phyloP scores from a whole-genome alignment of 2,797 vertebrate species.

The Mastacembelus armatus region DNA sequence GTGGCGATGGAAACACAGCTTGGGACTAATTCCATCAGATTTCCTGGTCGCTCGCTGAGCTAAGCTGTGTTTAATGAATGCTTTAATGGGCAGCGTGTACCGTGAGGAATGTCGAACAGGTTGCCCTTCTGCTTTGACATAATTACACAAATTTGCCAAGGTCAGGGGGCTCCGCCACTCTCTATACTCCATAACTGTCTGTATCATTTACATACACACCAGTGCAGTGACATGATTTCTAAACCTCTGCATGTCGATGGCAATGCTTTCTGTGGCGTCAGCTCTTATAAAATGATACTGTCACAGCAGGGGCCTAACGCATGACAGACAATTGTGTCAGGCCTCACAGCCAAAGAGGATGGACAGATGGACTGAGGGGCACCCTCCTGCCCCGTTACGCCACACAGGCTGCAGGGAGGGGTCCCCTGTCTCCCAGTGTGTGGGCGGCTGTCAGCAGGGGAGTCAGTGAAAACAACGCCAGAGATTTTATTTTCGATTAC shows the following conservation, averaged over 20 bases:
- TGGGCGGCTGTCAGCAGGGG: slow-evolving; percentile 43
- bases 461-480: slow-evolving; percentile 42
- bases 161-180: slow-evolving; percentile 55
- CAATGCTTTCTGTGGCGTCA: slow-evolving; percentile 8
- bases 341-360: slow-evolving; percentile 1
- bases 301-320: slow-evolving; percentile 9
- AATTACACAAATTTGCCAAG: slow-evolving; percentile 78
- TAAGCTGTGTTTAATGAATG: slow-evolving; percentile 88
- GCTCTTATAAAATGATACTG: slow-evolving; percentile 38
- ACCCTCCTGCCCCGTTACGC: slow-evolving; percentile 10
- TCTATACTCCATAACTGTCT: slow-evolving; percentile 27
- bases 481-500: slow-evolving; percentile 52
- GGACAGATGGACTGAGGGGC: slow-evolving; percentile 13
- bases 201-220: slow-evolving; percentile 31
- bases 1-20: slow-evolving; percentile 74
- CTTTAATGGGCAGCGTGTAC: slow-evolving; percentile 78
- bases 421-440: slow-evolving; percentile 30
- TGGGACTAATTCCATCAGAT: slow-evolving; percentile 84
- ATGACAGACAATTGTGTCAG: too few relatives aligned
- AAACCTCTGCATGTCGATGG: slow-evolving; percentile 13
- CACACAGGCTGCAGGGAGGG: slow-evolving; percentile 25
- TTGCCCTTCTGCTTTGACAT: slow-evolving; percentile 64
- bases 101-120: slow-evolving; percentile 82
- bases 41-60: slow-evolving; percentile 78
- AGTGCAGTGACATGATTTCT: slow-evolving; percentile 22